Conservation (phyloP, 2,888 invertebrate genomes). For the Microplitis manilae region DNA sequence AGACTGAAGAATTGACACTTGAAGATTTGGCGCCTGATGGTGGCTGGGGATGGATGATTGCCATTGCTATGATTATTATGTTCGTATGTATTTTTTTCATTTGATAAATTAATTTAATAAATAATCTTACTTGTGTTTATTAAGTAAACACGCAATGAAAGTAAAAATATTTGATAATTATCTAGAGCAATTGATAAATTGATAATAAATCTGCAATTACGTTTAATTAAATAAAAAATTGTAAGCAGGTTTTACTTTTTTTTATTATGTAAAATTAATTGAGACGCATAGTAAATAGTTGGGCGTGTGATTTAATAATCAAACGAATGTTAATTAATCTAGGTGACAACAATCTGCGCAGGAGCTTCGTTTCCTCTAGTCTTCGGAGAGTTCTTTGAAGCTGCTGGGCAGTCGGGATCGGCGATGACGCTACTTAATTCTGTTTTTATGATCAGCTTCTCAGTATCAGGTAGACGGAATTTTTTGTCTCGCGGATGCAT, state of each 20-base stretch:
- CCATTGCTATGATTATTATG: slow-evolving; percentile 86
- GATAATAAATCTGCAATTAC: background rate
- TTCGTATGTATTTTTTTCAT: slow-evolving; percentile 78
- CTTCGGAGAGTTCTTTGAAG: slow-evolving; percentile 80
- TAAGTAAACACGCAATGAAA: background rate
- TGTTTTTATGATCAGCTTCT: slow-evolving; percentile 78
- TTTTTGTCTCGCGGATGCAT: background rate
- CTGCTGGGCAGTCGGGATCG: slow-evolving; percentile 79
- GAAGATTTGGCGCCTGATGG: slow-evolving; percentile 84
- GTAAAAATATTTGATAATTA: background rate
- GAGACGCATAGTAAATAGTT: background rate
- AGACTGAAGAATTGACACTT: slow-evolving; percentile 44
- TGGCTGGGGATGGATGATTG: slow-evolving; percentile 92
- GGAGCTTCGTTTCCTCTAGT: slow-evolving; percentile 81
- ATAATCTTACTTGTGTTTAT: too few relatives aligned
- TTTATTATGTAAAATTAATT: background rate
- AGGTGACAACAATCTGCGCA: slow-evolving; percentile 81
- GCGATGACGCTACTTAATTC: slow-evolving; percentile 81
- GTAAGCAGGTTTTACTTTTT: background rate
- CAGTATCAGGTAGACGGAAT: slow-evolving; percentile 75
- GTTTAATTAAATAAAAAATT: background rate
- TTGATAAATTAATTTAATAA: too few relatives aligned
- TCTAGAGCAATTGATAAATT: slow-evolving; percentile 7
- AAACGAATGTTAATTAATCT: slow-evolving; percentile 40
- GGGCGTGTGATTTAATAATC: slow-evolving; percentile 11